phyloP scores from a whole-genome alignment of 2,797 vertebrate genomes.

The Apodemus agrarius region DNA sequence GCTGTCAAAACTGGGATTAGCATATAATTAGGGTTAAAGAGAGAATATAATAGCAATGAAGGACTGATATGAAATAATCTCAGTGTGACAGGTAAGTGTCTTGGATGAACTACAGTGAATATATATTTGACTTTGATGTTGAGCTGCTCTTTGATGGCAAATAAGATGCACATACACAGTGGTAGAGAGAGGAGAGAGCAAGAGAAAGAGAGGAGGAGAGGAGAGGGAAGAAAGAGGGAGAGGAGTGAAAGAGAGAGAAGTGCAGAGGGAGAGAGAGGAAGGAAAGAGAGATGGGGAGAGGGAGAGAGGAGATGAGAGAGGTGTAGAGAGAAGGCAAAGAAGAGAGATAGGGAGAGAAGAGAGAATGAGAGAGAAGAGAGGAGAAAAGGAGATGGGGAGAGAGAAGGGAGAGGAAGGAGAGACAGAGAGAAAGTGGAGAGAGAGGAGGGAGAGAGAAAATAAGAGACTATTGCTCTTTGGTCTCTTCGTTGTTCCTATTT shows the following conservation, averaged over 20 bases:
- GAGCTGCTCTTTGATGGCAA: conserved; percentile 14
- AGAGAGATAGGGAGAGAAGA: too few species aligned
- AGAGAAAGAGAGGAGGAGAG: background rate
- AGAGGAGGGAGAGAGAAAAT: background rate
- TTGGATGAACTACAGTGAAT: background rate
- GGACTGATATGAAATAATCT: conserved; percentile 10
- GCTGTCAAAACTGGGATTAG: background rate
- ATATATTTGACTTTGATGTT: conserved; percentile 14
- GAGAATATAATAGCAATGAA: background rate
- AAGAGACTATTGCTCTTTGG: background rate
- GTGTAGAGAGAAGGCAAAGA: too few species aligned
- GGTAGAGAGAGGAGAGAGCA: background rate
- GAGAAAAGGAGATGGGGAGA: background rate
- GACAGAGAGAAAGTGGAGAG: too few species aligned
- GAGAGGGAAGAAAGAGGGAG: background rate
- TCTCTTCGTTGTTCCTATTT: conserved; percentile 55
- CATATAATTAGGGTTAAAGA: background rate
- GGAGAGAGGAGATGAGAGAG: background rate
- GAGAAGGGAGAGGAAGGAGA: too few species aligned
- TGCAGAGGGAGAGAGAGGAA: background rate
- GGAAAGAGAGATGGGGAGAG: background rate
- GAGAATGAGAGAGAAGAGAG: background rate
- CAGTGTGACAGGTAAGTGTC: background rate
- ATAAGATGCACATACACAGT: background rate
- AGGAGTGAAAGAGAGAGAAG: too few species aligned